Evolutionary conservation across 2,888 invertebrate genomes (phyloP), one percentile per base, ranked within the genome.

Genomic region (Xestia xanthographa): DNA sequence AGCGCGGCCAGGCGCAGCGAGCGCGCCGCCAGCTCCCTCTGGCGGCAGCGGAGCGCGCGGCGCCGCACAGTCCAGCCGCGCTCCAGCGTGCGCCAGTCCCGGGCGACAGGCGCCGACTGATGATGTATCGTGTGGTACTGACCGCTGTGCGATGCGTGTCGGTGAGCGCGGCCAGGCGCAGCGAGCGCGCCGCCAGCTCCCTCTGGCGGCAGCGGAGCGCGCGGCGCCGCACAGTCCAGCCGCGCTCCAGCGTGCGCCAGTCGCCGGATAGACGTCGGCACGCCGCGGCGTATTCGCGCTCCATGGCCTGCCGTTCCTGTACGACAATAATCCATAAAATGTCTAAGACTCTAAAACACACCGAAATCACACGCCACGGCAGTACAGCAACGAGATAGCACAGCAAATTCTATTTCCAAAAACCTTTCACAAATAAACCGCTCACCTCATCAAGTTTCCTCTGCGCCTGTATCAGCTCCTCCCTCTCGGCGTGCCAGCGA

Each of bases 271-370:
- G 93, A 22, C 96, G 94, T 9, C 96, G 92, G 83, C 97, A 97
- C 72, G 98, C 98, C 0, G 97, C 97, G 6, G 97, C 97, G 95
- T 98, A 98, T 90, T 98, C 98, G 79, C 97, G 95, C 90, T 97
- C 97, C 96, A 97, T 97, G 86, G 94, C 97, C 87, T 94, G 93
- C 1, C 97, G 96, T 91, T 97, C 96, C 96, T 96, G 41, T 8
- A 41, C 12, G n/a, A 41, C 38, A n/a, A 63, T n/a, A 41, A 0
- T 34, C 9, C 60, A 17, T 58, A 29, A 4, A 29, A 58, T 56
- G 4, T 17, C 62, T 38, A n/a, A 41, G 2, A 14, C n/a, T 63
- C 8, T 14, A 62, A 62, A 38, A 62, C 22, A 63, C 38, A 63
- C n/a, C 12, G 63, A 22, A 22, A 34, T 34, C 29, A 9, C 34